Base-by-base conservation (phyloP, 92 coral and sea anemone species). In the Palythoa grandis region DNA sequence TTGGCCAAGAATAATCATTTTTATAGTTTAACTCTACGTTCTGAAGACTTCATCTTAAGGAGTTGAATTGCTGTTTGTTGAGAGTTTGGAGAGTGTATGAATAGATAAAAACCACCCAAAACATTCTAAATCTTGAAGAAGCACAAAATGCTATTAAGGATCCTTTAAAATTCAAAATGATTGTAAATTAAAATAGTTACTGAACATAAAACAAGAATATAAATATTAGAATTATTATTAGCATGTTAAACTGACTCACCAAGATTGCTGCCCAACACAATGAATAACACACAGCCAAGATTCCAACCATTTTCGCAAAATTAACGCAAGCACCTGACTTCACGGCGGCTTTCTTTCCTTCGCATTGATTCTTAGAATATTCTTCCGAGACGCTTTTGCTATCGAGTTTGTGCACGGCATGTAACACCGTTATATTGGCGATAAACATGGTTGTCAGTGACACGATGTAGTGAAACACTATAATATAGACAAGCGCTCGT, bases 281-380 rank as follows among this genome's bases (percentile, higher is more conserved):
- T n/a, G 98, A 83, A 68, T 94, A 94, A 77, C 98, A 94, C 38
- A 94, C 77, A 8, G 98, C 92, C 86, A 94, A 76, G 16, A 94
- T 86, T 7, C 90, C 94, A n/a, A 94, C 98, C 98, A 94, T 94
- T 86, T 94, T 94, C 11, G 98, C 98, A 69, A 94, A 94, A 66
- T 92, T 94, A 47, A 94, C 82, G 50, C 95, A 94, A 39, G 98
- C 98, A 48, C 93, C 88, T 11, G 87, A 78, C 15, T 76, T 78
- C 47, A 87, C 79, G 9, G 72, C 66, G 37, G 89, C 77, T 47
- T 78, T 78, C 65, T 86, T 82, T 19, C 87, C 86, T 37, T 83
- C 84, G 23, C 87, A 83, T 54, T 78, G 92, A 52, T 85, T 74
- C 71, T 84, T 91, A 54, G 71, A 61, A 40, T 90, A 94, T 72